These are phyloP conservation scores for Ctena decussata DNA, from an alignment of 2,888 invertebrate species.

Conservation along the genomic window DNA sequence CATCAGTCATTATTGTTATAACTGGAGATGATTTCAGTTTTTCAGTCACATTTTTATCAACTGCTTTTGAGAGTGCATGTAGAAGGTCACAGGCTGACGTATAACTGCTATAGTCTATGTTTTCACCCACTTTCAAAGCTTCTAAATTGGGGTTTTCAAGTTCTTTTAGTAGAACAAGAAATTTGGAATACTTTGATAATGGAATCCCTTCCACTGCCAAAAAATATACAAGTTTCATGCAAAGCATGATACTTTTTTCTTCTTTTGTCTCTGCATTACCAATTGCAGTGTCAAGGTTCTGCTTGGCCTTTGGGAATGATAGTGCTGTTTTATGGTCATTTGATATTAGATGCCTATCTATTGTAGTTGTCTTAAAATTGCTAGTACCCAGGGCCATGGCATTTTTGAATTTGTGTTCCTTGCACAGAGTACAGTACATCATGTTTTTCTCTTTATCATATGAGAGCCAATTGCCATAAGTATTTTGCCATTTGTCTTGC, in stretches of 20 bases:
- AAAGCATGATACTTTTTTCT: background rate
- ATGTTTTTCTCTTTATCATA: no score
- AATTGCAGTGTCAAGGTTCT: constrained; percentile 6
- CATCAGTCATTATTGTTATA: constrained; percentile 22
- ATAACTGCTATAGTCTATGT: constrained; percentile 25
- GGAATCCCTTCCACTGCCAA: constrained; percentile 47
- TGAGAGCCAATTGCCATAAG: no score
- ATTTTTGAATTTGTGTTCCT: background rate
- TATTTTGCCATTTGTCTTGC: no score
- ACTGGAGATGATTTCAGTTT: constrained; percentile 30
- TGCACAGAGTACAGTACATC: no score
- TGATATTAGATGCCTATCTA: constrained; percentile 7
- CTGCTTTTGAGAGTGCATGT: constrained; percentile 9
- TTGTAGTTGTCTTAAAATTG: no score
- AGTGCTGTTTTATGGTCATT: constrained; percentile 15
- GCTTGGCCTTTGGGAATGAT: background rate
- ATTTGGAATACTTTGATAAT: constrained; percentile 26
- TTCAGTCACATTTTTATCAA: constrained; percentile 31
- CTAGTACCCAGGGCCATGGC: background rate
- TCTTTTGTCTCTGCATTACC: background rate
- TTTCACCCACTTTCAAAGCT: constrained; percentile 3
- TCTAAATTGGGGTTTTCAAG: constrained; percentile 37
- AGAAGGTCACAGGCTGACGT: constrained; percentile 33
- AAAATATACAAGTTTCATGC: constrained; percentile 43
- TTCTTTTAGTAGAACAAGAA: constrained; percentile 19